These are phyloP conservation scores for Numenius phaeopus DNA, from an alignment of 2,797 vertebrate genomes.

Conservation along the genomic window DNA sequence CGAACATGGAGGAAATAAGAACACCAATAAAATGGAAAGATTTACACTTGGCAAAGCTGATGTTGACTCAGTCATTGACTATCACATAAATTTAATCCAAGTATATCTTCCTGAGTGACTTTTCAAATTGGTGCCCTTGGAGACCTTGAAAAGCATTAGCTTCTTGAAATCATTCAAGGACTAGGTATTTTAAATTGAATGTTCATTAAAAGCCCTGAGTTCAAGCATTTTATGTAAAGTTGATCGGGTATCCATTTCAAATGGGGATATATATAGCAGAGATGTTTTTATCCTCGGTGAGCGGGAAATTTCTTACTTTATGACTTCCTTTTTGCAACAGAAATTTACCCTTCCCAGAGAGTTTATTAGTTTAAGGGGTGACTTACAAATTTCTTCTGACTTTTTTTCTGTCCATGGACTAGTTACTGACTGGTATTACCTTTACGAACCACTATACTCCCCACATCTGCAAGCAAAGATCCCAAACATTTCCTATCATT, in stretches of 20 bases:
- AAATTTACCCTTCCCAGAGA: not conserved
- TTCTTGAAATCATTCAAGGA: not conserved
- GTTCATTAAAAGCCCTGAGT: not conserved
- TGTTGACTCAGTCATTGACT: not conserved
- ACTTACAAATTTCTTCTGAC: not conserved
- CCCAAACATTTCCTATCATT: not conserved
- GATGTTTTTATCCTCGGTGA: not conserved
- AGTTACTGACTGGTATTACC: not conserved
- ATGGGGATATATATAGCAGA: not conserved
- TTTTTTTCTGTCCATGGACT: not conserved
- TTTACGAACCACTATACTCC: not conserved
- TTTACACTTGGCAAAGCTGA: not conserved
- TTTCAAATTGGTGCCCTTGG: not conserved
- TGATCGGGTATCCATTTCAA: not conserved
- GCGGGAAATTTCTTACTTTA: not conserved
- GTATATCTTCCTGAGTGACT: not conserved
- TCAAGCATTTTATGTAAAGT: not conserved
- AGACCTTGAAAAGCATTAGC: constrained; percentile 23
- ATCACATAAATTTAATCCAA: not conserved
- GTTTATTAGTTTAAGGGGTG: not conserved
- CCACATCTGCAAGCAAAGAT: not conserved
- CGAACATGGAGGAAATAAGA: not conserved
- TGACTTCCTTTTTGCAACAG: constrained; percentile 2
- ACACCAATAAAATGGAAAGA: not conserved
- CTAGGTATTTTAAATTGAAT: not conserved